These are phyloP conservation scores for Halcyon chelicuti DNA, from an alignment of 2,797 vertebrate genomes.

Conservation along the genomic window DNA sequence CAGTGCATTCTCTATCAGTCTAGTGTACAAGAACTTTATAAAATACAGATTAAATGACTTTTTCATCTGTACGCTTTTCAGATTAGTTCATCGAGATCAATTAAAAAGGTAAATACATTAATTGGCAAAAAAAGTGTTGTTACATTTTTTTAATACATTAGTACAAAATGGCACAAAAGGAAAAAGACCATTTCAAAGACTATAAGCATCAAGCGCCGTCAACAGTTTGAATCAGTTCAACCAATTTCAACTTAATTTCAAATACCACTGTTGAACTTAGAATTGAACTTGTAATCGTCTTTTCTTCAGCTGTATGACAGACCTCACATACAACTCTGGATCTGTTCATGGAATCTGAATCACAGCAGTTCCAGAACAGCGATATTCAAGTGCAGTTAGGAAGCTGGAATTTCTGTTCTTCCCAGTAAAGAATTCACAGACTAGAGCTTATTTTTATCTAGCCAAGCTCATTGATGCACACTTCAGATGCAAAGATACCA, in stretches of 20 bases:
- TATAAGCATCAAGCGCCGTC: not conserved
- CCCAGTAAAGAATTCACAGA: conserved; percentile 30
- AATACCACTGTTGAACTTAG: conserved; percentile 11
- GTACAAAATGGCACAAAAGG: conserved; percentile 66
- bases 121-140: conserved; percentile 62
- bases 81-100: conserved; percentile 61
- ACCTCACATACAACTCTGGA: not conserved
- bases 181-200: conserved; percentile 49
- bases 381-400: conserved; percentile 37
- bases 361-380: conserved; percentile 17
- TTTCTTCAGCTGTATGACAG: not conserved
- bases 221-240: conserved; percentile 15
- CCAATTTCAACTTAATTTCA: not conserved
- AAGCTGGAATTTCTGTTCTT: conserved; percentile 9
- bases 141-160: conserved; percentile 57
- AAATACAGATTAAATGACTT: conserved; percentile 68
- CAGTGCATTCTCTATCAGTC: conserved; percentile 55
- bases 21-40: conserved; percentile 67
- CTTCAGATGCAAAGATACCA: not conserved
- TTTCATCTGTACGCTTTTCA: conserved; percentile 55
- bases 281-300: not conserved
- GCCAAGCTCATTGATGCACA: not conserved
- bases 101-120: conserved; percentile 71
- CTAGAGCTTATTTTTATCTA: conserved; percentile 4
- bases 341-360: not conserved